Conservation (phyloP, 1,140 invertebrate species). For the Oedothorax gibbosus region DNA sequence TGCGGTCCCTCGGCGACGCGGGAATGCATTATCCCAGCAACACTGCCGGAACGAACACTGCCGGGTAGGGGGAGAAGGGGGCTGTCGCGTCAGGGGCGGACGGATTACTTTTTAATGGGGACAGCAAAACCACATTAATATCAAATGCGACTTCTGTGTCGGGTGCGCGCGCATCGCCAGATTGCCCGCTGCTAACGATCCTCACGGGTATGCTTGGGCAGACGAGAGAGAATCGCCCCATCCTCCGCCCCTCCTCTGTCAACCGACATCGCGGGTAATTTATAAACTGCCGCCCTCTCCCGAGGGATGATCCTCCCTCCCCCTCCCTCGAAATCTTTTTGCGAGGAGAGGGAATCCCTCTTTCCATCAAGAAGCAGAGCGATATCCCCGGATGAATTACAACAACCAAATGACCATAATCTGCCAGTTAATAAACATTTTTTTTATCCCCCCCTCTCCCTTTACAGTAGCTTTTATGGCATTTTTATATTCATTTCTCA, state of each 20-base stretch:
- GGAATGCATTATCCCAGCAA: constrained; percentile 48
- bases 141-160: constrained; percentile 64
- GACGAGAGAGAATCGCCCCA: constrained; percentile 53
- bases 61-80: not conserved
- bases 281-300: constrained; percentile 61
- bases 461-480: constrained; percentile 46
- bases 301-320: constrained; percentile 16
- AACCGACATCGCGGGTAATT: constrained; percentile 61
- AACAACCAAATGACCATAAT: constrained; percentile 61
- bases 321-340: not conserved
- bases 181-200: constrained; percentile 59
- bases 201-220: constrained; percentile 51
- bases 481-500: constrained; percentile 61
- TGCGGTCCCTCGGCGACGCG: constrained; percentile 34
- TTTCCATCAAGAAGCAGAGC: constrained; percentile 35
- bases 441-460: constrained; percentile 28
- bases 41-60: constrained; percentile 27
- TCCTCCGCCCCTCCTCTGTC: constrained; percentile 45
- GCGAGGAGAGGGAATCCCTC: not conserved
- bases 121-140: constrained; percentile 66
- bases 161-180: constrained; percentile 48
- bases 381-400: constrained; percentile 53
- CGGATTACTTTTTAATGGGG: constrained; percentile 65
- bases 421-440: constrained; percentile 60
- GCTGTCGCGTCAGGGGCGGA: constrained; percentile 56